Evolutionary conservation across 2,113 vertebrate genomes (phyloP).

Genomic region (Rynchops niger): DNA sequence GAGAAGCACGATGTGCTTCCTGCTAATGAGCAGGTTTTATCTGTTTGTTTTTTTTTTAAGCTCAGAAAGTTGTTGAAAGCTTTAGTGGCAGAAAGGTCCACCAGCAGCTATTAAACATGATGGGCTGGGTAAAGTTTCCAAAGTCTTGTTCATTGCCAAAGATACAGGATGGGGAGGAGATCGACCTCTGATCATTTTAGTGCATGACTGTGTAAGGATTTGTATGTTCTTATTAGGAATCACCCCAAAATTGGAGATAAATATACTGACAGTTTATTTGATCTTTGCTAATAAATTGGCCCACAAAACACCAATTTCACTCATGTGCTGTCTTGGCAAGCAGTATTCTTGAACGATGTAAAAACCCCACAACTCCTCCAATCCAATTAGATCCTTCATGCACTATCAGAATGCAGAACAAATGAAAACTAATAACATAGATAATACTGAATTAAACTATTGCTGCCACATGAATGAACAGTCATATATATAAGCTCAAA

Average conservation of each 20-base stretch:
- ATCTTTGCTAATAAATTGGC: background rate
- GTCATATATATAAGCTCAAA: background rate
- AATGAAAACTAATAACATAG: background rate
- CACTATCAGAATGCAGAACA: background rate
- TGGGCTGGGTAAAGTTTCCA: background rate
- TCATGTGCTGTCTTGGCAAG: background rate
- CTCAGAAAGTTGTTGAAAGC: background rate
- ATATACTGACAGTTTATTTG: background rate
- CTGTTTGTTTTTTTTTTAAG: background rate
- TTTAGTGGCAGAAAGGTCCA: background rate
- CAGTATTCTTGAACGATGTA: background rate
- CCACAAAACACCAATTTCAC: rapidly evolving
- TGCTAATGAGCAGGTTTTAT: background rate
- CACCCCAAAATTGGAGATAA: background rate
- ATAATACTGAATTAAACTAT: background rate
- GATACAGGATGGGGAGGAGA: background rate
- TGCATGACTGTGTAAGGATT: background rate
- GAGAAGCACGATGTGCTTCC: background rate
- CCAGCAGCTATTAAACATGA: background rate
- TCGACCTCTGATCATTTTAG: background rate
- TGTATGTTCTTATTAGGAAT: background rate
- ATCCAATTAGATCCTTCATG: background rate
- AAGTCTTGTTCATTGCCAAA: background rate
- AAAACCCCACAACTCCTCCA: background rate
- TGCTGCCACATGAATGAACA: background rate